A percentile compares a stretch with the other conserved stretches of the same genome.
These are phyloP conservation scores for Xylophagus ater DNA, from an alignment of 2,888 invertebrate genomes.

Conservation along the genomic window DNA sequence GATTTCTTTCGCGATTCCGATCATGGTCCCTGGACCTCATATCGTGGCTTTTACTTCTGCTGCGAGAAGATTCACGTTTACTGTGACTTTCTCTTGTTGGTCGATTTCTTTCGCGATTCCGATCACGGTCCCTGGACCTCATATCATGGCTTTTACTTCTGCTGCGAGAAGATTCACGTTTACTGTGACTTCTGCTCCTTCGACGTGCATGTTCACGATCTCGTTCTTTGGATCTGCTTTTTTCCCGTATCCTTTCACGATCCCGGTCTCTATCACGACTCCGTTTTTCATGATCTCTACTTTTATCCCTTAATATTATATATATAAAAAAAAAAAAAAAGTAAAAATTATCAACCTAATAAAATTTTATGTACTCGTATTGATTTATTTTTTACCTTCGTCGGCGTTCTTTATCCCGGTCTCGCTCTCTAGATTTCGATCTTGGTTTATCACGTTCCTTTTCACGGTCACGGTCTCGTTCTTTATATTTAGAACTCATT, in stretches of 20 bases:
- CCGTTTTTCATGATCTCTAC: too few species aligned
- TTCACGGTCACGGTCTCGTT: conserved; percentile 30
- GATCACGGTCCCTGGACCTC: conserved; percentile 38
- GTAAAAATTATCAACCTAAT: background rate
- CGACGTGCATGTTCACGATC: conserved; percentile 21
- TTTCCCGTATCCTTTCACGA: conserved; percentile 25
- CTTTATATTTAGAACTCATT: conserved; percentile 25
- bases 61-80: conserved; percentile 8
- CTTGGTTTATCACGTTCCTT: conserved; percentile 28
- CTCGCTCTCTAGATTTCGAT: conserved; percentile 18
- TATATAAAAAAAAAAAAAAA: conserved; percentile 1
- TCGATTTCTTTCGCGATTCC: conserved; percentile 37
- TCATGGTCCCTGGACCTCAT: conserved; percentile 27
- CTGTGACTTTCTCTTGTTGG: conserved; percentile 16
- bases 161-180: conserved; percentile 10
- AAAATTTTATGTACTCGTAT: conserved; percentile 1
- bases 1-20: conserved; percentile 4
- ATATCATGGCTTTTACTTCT: conserved; percentile 29
- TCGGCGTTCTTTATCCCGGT: conserved; percentile 38
- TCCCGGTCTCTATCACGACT: conserved; percentile 16
- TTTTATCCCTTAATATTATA: too few species aligned
- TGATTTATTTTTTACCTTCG: conserved; percentile 26
- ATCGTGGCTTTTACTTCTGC: conserved; percentile 29
- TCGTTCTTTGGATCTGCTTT: conserved; percentile 18
- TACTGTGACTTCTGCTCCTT: conserved; percentile 15